Evolutionary conservation across 1,140 invertebrate species (phyloP), one percentile per base, ranked within the genome.

Genomic region (Euura saliciscinereae): DNA sequence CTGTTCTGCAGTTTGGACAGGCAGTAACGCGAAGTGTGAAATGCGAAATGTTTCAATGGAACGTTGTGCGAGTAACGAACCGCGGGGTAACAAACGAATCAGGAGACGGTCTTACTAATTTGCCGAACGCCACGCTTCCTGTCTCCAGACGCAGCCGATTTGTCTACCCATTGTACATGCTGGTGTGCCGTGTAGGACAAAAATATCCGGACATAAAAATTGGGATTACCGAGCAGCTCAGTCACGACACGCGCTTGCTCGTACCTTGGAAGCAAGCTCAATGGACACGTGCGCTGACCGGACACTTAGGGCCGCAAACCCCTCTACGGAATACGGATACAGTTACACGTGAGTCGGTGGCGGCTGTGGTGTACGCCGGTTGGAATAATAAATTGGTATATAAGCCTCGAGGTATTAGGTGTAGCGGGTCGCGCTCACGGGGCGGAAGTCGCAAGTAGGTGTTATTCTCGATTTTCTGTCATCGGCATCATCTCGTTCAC

Each of bases 341-440:
- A 59, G 51, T 59, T 59, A 59, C 51, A n/a, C 51, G 51, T 59
- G 8, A 59, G 10, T 59, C 13, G 8, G 10, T 59, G 28, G 51
- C 10, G 6, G 51, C 51, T 59, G 6, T 59, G 28, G 51, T 59
- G 51, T 59, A 59, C 51, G 51, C 0, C 13, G 51, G 51, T n/a
- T 59, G 51, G 51, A 59, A 59, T 59, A 59, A 59, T 59, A 59
- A 59, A 59, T 59, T 59, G 51, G 51, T 59, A n/a, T 59, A 59
- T n/a, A 6, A 59, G 6, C 51, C 51, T n/a, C 51, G 51, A 6
- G 51, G 8, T 59, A 59, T 1, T 11, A 8, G 51, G 10, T 59
- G 13, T 59, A 59, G 10, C 6, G 51, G 51, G 10, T n/a, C 13
- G 13, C 51, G 10, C 51, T 59, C 13, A 59, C 51, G 51, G 8